A percentile compares a stretch with the other conserved stretches of the same genome.
Conservation (phyloP, 92 coral and sea anemone genomes). For the Isaurus tuberculatus region DNA sequence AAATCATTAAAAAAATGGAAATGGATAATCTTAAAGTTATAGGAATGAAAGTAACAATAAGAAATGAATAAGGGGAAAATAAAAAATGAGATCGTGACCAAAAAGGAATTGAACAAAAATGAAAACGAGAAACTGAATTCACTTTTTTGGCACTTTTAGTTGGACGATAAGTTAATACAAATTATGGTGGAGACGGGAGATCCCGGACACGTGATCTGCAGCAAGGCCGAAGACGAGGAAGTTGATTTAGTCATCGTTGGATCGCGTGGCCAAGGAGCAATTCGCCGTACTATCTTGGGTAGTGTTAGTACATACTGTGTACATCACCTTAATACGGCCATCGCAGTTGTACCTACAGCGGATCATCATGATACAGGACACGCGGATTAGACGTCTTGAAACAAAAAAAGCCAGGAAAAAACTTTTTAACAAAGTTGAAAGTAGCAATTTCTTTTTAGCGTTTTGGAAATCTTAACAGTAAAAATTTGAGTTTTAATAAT, state of each 20-base stretch:
- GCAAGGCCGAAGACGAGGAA: conserved; percentile 20
- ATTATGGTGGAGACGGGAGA: conserved; percentile 3
- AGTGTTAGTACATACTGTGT: conserved; percentile 27
- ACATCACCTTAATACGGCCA: conserved; percentile 7
- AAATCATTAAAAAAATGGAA: too few species aligned
- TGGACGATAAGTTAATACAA: neutral
- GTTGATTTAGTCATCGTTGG: conserved; percentile 19
- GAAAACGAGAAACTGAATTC: neutral
- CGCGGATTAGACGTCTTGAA: neutral
- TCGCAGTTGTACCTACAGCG: conserved; percentile 10
- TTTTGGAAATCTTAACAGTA: too few species aligned
- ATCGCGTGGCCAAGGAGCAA: conserved; percentile 36
- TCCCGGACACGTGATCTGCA: conserved; percentile 37
- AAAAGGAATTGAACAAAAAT: too few species aligned
- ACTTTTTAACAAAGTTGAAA: too few species aligned
- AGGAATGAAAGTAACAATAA: too few species aligned
- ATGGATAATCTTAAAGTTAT: too few species aligned
- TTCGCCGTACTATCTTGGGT: conserved; percentile 35
- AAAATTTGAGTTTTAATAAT: too few species aligned
- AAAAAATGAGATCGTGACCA: too few species aligned
- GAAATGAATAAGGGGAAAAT: too few species aligned
- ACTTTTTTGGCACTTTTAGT: neutral
- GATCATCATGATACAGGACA: neutral
- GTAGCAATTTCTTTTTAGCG: too few species aligned
- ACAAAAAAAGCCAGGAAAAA: too few species aligned